These are phyloP conservation scores for Spisula solida DNA, from an alignment of 2,888 invertebrate species.

Conservation along the genomic window DNA sequence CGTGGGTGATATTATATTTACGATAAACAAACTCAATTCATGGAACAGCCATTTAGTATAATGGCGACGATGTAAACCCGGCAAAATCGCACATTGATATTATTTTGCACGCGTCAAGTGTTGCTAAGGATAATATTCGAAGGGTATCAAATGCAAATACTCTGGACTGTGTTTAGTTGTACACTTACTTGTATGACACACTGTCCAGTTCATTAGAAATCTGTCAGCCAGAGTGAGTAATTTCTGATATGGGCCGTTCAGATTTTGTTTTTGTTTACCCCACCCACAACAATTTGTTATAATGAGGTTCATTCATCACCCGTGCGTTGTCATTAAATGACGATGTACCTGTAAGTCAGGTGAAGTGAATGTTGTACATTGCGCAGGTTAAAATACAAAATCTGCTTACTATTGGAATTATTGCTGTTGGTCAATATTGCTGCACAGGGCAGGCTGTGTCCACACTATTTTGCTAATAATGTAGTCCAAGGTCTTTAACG, in stretches of 20 bases:
- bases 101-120: slow-evolving; percentile 41
- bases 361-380: neutral
- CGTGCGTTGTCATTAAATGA: neutral
- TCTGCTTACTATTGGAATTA: no score
- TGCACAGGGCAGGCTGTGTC: no score
- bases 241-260: slow-evolving; percentile 11
- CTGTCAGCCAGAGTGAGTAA: neutral
- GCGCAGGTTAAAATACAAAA: neutral
- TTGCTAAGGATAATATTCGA: slow-evolving; percentile 7
- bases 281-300: slow-evolving; percentile 56
- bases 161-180: neutral
- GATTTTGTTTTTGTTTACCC: slow-evolving; percentile 68
- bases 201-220: neutral
- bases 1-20: neutral
- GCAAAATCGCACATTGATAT: slow-evolving; percentile 48
- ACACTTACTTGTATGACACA: slow-evolving; percentile 13
- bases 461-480: no score
- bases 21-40: neutral
- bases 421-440: no score
- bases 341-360: neutral
- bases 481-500: no score
- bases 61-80: slow-evolving; percentile 61
- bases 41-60: slow-evolving; percentile 51
- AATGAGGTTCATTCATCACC: neutral
- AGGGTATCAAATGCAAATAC: slow-evolving; percentile 2